phyloP scores from a whole-genome alignment of 2,113 vertebrate species.

The Callospermophilus lateralis region DNA sequence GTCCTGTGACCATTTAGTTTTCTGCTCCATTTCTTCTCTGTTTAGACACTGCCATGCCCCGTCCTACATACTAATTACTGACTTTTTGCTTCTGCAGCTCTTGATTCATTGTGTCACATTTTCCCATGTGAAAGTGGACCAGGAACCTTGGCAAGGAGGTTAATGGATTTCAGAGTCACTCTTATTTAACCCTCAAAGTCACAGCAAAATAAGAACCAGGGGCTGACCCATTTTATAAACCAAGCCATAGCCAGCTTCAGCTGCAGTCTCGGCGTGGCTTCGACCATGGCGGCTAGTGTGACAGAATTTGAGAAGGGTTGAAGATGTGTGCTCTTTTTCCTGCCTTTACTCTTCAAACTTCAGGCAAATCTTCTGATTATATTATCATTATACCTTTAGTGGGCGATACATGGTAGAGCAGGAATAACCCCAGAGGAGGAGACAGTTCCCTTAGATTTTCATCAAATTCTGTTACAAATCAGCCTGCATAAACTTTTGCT shows the following conservation, averaged over 20 bases:
- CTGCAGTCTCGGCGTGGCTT: fast-evolving
- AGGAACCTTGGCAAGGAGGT: constrained; percentile 86
- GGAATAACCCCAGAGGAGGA: neutral
- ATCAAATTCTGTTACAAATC: neutral
- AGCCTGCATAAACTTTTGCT: neutral
- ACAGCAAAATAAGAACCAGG: constrained; percentile 73
- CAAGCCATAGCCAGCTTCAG: neutral
- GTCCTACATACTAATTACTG: constrained; percentile 92
- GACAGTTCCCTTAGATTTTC: neutral
- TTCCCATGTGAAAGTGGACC: constrained; percentile 91
- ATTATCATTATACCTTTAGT: neutral
- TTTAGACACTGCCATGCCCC: constrained; percentile 86
- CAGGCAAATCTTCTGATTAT: neutral
- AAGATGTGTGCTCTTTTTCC: neutral
- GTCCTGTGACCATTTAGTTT: constrained; percentile 87
- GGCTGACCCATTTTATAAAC: constrained; percentile 53
- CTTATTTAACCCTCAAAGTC: constrained; percentile 81
- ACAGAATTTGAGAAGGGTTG: neutral
- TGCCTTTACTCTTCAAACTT: neutral
- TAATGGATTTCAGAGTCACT: constrained; percentile 84
- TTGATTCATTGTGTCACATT: constrained; percentile 90
- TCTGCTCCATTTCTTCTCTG: constrained; percentile 87
- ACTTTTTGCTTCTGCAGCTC: constrained; percentile 88
- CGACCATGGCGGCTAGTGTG: neutral
- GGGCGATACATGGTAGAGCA: neutral